A percentile compares a stretch with the other conserved stretches of the same genome.
Evolutionary conservation across 2,113 vertebrate species (phyloP).

Genomic region (Nothoprocta perdicaria): DNA sequence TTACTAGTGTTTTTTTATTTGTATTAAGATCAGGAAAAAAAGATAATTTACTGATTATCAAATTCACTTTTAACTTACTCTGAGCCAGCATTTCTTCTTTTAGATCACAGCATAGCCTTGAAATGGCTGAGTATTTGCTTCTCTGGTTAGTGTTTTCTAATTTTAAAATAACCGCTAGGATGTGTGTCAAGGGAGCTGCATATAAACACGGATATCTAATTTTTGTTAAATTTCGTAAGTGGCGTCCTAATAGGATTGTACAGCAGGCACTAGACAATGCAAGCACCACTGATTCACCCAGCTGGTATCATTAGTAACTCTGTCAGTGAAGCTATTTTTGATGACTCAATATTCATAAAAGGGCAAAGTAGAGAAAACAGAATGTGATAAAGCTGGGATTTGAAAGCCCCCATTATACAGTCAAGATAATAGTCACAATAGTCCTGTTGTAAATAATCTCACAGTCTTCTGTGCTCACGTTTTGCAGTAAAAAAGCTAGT

Average conservation of each 20-base stretch:
- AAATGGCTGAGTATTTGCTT: conserved; percentile 7
- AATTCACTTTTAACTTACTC: conserved; percentile 6
- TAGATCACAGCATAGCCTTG: neutral
- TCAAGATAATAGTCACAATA: conserved; percentile 37
- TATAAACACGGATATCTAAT: conserved; percentile 45
- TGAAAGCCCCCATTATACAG: conserved; percentile 69
- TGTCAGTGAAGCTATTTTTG: conserved; percentile 65
- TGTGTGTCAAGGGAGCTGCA: conserved; percentile 27
- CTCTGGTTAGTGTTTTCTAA: conserved; percentile 2
- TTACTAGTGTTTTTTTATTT: neutral
- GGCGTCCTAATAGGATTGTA: neutral
- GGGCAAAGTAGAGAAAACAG: conserved; percentile 69
- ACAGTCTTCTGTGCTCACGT: conserved; percentile 10
- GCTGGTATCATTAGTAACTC: conserved; percentile 61
- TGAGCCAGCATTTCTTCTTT: neutral
- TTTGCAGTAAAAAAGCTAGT: neutral
- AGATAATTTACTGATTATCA: neutral
- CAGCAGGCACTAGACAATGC: conserved; percentile 29
- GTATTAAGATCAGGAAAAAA: neutral
- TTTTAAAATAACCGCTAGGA: conserved; percentile 46
- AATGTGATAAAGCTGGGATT: conserved; percentile 62
- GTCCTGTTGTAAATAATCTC: conserved; percentile 10
- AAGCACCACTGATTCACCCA: conserved; percentile 62
- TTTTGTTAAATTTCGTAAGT: conserved; percentile 23
- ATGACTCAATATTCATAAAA: conserved; percentile 74